Evolutionary conservation across 2,113 vertebrate species (phyloP), one percentile per base, ranked within the genome.

Genomic region (Phalacrocorax brasilianus): DNA sequence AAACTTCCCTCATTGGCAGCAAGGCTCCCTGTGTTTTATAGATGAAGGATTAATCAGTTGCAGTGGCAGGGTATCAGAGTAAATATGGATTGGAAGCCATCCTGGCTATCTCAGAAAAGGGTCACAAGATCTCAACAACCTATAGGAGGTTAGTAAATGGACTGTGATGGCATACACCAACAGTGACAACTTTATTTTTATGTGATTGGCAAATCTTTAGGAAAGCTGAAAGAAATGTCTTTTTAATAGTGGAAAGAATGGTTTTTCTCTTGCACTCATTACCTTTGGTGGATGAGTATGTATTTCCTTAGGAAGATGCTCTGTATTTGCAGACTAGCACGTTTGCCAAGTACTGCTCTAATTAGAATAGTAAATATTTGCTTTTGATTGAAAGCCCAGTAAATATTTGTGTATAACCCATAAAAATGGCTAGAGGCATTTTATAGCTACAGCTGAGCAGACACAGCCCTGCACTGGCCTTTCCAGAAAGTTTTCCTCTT

Each of bases 341-440:
- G 14, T 74, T 87, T 94, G 86, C 92, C 71, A 92, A 91, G 55
- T 44, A 77, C 74, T 59, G 33, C 71, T 93, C 50, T 62, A 89
- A 75, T 90, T 91, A 74, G 68, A 94, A 52, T 52, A 87, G 79
- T 93, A 96, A 97, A 95, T 95, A 95, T 74, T 96, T 96, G 81
- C 2, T 78, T 91, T 94, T 94, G 61, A 91, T 91, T 81, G 85
- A 92, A 96, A 97, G 33, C 32, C 9, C 20, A 6, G 68, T 93
- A 95, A 95, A 93, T 95, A 94, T 93, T 93, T 95, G 66, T 74
- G 19, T 53, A 80, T 77, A 92, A 59, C 33, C 50, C 58, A 26
- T 76, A 50, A 59, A 88, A 95, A 82, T 82, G 58, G 40, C 70
- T 70, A 44, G 56, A 82, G 55, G 44, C 28, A 50, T 94, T 96